Evolutionary conservation across 2,888 invertebrate species (phyloP), one percentile per base, ranked within the genome.

Genomic region (Zygothrica quintamaculata): DNA sequence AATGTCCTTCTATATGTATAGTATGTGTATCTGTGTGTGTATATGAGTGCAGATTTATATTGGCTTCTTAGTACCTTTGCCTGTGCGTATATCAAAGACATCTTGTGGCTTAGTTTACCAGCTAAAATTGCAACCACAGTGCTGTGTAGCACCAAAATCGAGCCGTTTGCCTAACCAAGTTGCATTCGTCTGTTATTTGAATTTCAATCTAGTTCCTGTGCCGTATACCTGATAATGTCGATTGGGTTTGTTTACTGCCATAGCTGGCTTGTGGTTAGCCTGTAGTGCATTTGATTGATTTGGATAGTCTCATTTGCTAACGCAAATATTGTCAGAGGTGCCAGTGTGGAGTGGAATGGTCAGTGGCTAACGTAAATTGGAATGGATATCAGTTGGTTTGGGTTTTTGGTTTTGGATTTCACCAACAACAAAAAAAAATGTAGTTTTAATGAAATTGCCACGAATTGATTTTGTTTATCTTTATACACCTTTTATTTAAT

Each of bases 401-500:
- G 6, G 16, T 43, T 51, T 29, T 62, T 13, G 61, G 16, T 42
- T 66, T 36, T 12, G 12, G 25, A 47, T 47, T 25, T 11, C n/a
- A n/a, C n/a, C n/a, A n/a, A n/a, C 26, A 6, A 33, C 5, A 33
- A 33, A n/a, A 12, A 39, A 47, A 60, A 66, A 62, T 64, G 51
- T 37, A 56, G 40, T 61, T 61, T 53, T 47, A 78, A 75, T 78
- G 50, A 78, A 82, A 82, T 70, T 56, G 73, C 64, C 66, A 76
- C 31, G 40, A 58, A 59, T 59, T 62, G 61, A 70, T 66, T 71
- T 55, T 81, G 55, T 82, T 82, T 72, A 65, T 65, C 58, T 64
- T 69, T 65, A 64, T 72, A 77, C 65, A 67, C 62, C 47, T 76
- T 84, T 84, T 75, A 84, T 81, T 84, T 64, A 77, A 64, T 84